These are phyloP conservation scores for Leptarthrus brevirostris DNA, from an alignment of 2,888 invertebrate species.

Conservation along the genomic window DNA sequence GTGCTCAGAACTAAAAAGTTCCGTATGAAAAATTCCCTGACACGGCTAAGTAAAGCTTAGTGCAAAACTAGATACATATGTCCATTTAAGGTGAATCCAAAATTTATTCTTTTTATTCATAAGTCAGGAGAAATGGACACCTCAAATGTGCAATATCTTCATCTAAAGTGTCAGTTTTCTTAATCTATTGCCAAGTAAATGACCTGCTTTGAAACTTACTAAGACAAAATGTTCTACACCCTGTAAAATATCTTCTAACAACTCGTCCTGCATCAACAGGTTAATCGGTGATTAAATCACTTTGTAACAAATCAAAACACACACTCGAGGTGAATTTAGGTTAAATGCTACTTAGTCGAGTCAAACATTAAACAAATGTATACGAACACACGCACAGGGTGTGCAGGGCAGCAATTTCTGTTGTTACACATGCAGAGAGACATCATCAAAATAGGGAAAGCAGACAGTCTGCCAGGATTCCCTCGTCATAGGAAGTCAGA, in stretches of 20 bases:
- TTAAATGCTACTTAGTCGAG: conserved; percentile 48
- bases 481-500: no score
- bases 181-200: no score
- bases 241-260: background rate
- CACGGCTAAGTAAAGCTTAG: no score
- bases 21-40: no score
- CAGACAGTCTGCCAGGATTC: background rate
- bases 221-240: background rate
- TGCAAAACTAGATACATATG: no score
- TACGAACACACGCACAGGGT: conserved; percentile 26
- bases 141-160: no score
- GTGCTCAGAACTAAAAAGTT: no score
- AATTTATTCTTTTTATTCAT: no score
- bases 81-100: no score
- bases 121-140: no score
- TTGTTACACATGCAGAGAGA: conserved; percentile 22
- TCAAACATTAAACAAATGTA: conserved; percentile 39
- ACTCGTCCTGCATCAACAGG: conserved; percentile 22
- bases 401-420: background rate
- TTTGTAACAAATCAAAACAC: conserved; percentile 44
- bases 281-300: conserved; percentile 48
- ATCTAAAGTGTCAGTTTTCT: no score
- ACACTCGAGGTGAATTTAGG: conserved; percentile 47
- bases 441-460: background rate
- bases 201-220: no score